Evolutionary conservation across 2,888 invertebrate genomes (phyloP), one percentile per base, ranked within the genome.

Genomic region (Ichneumon xanthorius): DNA sequence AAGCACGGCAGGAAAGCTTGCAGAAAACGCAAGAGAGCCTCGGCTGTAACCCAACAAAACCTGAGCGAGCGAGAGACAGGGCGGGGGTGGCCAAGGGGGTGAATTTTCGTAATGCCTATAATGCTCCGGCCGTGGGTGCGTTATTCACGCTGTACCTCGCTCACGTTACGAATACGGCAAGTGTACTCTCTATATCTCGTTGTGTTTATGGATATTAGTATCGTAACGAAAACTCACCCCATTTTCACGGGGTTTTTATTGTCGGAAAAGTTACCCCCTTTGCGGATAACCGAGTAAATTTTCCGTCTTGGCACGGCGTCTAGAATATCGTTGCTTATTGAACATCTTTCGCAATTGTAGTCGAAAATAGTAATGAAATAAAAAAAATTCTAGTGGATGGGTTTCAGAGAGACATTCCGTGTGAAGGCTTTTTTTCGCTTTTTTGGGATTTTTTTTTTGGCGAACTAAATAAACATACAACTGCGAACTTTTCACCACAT

Each of bases 21-120:
- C 77, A 82, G 80, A 76, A 85, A 77, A 70, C 76, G 73, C 48
- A 61, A 73, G 79, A 45, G 78, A 48, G 68, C 33, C 63, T 26
- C 71, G 79, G 37, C 16, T 33, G 68, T 71, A 22, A 19, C 50
- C 75, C 37, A 75, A 26, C 58, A 58, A 58, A 58, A 58, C 48
- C 45, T 65, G 65, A 50, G 45, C 50, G 67, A 67, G 79, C 72
- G 87, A 81, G 16, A 48, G 3, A 48, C 45, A 16, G 45, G 4
- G 82, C 68, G 87, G 89, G 89, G 88, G 87, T 89, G 63, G 30
- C 89, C 86, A 86, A 90, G 90, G 85, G 90, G 90, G 90, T 92
- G 90, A 91, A 92, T 92, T 91, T 91, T 87, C 90, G 91, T 91
- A 92, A 92, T 92, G 90, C 90, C 90, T 90, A 89, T 91, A 91